Base-by-base conservation (phyloP, 2,888 invertebrate species). In the Platycheirus rosarum region DNA sequence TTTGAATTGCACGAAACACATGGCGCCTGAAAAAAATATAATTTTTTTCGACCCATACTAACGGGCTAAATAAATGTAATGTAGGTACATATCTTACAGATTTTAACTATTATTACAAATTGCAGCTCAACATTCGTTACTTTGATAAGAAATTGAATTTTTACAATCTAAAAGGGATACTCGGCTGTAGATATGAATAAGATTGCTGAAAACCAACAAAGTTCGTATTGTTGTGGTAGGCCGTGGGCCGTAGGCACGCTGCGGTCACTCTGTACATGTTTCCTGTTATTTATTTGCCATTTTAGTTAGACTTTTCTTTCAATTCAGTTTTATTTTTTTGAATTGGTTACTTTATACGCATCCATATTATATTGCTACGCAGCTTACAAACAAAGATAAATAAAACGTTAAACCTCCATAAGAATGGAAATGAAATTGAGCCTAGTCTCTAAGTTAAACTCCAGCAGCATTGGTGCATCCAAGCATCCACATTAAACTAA, bases 391-490 rank as follows among this genome's bases (percentile, higher is more conserved):
- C 65, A 76, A 76, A 70, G 70, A 80, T 65, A 80, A 80, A 75
- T 75, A 80, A 69, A 79, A 74, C 68, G 75, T 79, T 51, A 70
- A 80, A 69, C 51, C 68, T 8, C 29, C 8, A 53, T 49, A 49
- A 53, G 70, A 82, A 82, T 77, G 71, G 49, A 68, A 77, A 76
- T 82, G 77, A 82, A 82, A 77, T 82, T 77, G 77, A 82, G 77
- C 82, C 69, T 75, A 69, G 69, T 42, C 42, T 44, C 23, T n/a
- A 20, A 60, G 60, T 77, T 20, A 69, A 35, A 53, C 55, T 40
- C 44, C 44, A 62, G 32, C 49, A 63, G 65, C 76, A 71, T 62
- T 82, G 71, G 55, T 42, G 66, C 76, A 71, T 77, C 71, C 55
- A 57, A 49, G 66, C 76, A 71, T 77, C 71, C 55, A 57, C 66